phyloP scores from a whole-genome alignment of 2,113 vertebrate genomes.

The Progne subis region DNA sequence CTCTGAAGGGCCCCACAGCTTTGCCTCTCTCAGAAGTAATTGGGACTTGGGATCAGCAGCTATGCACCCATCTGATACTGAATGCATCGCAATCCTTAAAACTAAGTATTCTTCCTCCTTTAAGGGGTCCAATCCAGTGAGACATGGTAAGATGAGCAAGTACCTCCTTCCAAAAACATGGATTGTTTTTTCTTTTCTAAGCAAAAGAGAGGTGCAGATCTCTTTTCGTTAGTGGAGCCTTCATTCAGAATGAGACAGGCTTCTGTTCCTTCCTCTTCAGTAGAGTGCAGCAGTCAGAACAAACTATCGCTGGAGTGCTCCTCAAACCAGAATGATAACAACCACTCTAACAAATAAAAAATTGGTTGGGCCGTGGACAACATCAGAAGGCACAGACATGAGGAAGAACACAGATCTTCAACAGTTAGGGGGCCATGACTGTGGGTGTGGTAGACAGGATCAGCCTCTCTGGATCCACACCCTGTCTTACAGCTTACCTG shows the following conservation, averaged over 20 bases:
- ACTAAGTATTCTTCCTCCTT: background rate
- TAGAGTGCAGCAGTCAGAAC: background rate
- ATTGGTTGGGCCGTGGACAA: background rate
- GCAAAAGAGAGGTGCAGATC: background rate
- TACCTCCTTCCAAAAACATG: background rate
- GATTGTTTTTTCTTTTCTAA: background rate
- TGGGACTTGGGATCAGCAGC: background rate
- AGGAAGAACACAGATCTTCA: background rate
- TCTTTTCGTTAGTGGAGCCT: background rate
- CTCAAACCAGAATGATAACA: background rate
- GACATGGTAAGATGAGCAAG: background rate
- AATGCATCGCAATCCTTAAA: background rate
- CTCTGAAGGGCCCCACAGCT: background rate
- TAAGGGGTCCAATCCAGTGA: background rate
- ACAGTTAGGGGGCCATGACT: background rate
- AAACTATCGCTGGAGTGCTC: background rate
- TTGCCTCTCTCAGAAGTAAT: background rate
- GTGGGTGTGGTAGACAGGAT: background rate
- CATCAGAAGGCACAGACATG: background rate
- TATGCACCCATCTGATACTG: background rate
- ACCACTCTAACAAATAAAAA: background rate
- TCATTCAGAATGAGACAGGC: background rate
- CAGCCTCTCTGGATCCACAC: background rate
- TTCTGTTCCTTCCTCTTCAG: background rate
- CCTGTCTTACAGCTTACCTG: background rate